A percentile compares a stretch with the other conserved stretches of the same genome.
These are phyloP conservation scores for Sericinus montela DNA, from an alignment of 2,888 invertebrate species.

Conservation along the genomic window DNA sequence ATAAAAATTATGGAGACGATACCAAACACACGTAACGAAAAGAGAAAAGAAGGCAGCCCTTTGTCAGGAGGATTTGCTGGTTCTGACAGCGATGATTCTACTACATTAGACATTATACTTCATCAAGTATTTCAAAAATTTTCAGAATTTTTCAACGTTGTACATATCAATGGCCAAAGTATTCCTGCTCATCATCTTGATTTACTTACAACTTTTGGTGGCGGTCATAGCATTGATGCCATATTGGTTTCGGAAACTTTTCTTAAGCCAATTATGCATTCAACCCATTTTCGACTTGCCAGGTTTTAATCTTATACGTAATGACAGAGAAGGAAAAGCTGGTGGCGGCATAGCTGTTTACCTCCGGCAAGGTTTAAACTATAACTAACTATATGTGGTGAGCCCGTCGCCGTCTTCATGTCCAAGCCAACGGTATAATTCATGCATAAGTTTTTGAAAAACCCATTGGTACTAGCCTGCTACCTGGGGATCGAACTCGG, in stretches of 20 bases:
- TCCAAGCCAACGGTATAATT: no score
- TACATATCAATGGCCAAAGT: conserved; percentile 18
- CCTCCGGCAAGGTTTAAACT: conserved; percentile 14
- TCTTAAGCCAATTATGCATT: conserved; percentile 13
- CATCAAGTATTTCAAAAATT: conserved; percentile 10
- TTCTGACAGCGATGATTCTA: conserved; percentile 3
- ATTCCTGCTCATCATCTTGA: conserved; percentile 16
- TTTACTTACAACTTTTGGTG: conserved; percentile 9
- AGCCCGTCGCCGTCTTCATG: no score
- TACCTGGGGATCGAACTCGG: no score
- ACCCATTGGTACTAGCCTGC: no score
- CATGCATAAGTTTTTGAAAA: no score
- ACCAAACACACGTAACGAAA: background rate
- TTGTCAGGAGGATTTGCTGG: background rate
- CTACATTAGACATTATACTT: conserved; percentile 7
- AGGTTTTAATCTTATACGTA: conserved; percentile 19
- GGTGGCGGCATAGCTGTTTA: conserved; percentile 21
- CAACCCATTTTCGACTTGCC: conserved; percentile 9
- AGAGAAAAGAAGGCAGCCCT: background rate
- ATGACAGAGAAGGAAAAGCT: conserved; percentile 12
- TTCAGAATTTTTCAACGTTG: conserved; percentile 1
- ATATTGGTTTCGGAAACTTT: conserved; percentile 14
- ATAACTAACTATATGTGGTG: no score
- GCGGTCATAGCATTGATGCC: conserved; percentile 12
- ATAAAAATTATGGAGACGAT: conserved; percentile 3